phyloP scores from a whole-genome alignment of 2,888 invertebrate species.

The Tigriopus californicus region DNA sequence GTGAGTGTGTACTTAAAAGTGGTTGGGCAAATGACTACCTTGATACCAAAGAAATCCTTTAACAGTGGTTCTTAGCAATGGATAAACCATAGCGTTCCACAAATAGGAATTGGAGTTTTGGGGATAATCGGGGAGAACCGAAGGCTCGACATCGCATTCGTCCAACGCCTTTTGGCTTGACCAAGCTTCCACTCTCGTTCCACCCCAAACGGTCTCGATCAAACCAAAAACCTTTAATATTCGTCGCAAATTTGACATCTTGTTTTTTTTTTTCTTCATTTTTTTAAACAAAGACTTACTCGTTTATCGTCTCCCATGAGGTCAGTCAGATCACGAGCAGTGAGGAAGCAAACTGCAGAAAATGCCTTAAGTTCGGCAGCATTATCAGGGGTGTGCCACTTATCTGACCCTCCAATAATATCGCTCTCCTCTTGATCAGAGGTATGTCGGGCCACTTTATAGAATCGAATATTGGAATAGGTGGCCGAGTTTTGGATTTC shows the following conservation, averaged over 20 bases:
- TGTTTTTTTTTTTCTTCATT: no score
- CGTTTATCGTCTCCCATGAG: neutral
- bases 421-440: no score
- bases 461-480: no score
- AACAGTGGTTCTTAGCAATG: neutral
- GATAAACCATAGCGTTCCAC: constrained; percentile 9
- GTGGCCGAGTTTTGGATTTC: no score
- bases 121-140: neutral
- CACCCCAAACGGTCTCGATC: constrained; percentile 3
- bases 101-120: neutral
- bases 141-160: neutral
- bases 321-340: neutral
- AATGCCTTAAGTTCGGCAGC: neutral
- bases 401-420: no score
- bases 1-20: no score
- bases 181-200: constrained; percentile 7
- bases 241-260: no score
- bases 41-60: constrained; percentile 12
- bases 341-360: neutral
- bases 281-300: no score
- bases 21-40: no score
- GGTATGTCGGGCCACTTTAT: no score
- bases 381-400: no score
- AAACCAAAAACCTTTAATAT: neutral
- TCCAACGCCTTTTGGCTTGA: neutral